Evolutionary conservation across 2,888 invertebrate species (phyloP), one percentile per base, ranked within the genome.

Genomic region (Horisme vitalbata): DNA sequence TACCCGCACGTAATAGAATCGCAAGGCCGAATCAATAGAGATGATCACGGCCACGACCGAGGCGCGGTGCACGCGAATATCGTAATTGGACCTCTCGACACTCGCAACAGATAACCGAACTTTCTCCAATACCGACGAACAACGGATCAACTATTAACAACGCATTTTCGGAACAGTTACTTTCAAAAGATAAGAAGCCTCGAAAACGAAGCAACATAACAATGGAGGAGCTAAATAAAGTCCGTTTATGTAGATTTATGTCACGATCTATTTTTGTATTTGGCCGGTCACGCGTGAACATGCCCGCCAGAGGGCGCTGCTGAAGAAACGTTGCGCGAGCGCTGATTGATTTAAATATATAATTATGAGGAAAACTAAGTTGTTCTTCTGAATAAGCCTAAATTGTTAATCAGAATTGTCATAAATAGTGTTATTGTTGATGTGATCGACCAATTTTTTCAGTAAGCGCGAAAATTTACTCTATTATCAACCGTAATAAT

Each of bases 241-340:
- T 67, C 75, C 77, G 79, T 83, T 83, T 83, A 85, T 82, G 83
- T 77, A 80, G 79, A 85, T 86, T 83, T 81, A 84, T 85, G 85
- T 85, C 86, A 84, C 76, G 76, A 58, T 80, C 81, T 85, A 85
- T 85, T 84, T 85, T 68, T 55, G 78, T 75, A 72, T 57, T 62
- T 67, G 71, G 63, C 66, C 67, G 74, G 65, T 71, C 65, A 68
- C 70, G 72, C 76, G 69, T 83, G 79, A 79, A 80, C 79, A 80
- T 81, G 79, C 61, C 63, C 66, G 65, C 55, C 45, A 70, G 75
- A 70, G 74, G 71, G 77, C 74, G 71, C 68, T 46, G 18, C 52
- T 58, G 57, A 56, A 36, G 38, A 31, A 33, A 28, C 58, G 61
- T 48, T 64, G 62, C 65, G 65, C 70, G 71, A 65, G 63, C 67